Evolutionary conservation across 2,113 vertebrate genomes (phyloP).

Genomic region (Benitochromis conjunctus): DNA sequence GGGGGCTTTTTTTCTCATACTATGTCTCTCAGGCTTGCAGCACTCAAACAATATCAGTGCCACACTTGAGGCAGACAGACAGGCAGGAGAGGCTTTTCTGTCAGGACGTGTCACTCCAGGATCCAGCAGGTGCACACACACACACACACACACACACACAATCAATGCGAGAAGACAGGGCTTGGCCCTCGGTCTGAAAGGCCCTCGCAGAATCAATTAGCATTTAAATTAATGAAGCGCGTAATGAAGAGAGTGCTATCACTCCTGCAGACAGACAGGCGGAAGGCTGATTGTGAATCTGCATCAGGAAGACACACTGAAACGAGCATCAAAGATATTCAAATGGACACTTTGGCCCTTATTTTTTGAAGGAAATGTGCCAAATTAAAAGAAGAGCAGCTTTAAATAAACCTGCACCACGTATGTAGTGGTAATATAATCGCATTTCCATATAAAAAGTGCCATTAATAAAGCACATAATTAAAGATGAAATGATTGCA

Average conservation of each 20-base stretch:
- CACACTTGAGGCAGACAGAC: constrained; percentile 54
- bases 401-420: constrained; percentile 52
- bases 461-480: constrained; percentile 63
- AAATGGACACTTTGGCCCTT: constrained; percentile 49
- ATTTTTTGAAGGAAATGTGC: constrained; percentile 39
- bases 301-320: constrained; percentile 50
- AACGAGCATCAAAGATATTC: constrained; percentile 71
- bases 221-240: constrained; percentile 75
- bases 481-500: constrained; percentile 74
- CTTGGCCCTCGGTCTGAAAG: constrained; percentile 58
- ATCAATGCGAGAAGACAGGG: constrained; percentile 43
- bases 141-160: constrained; percentile 16
- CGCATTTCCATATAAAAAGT: constrained; percentile 67
- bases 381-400: constrained; percentile 52
- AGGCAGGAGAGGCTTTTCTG: constrained; percentile 60
- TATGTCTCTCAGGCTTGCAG: constrained; percentile 15
- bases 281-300: constrained; percentile 39
- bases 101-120: constrained; percentile 43
- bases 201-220: constrained; percentile 73
- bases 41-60: constrained; percentile 55
- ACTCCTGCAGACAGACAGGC: constrained; percentile 57
- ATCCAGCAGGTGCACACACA: constrained; percentile 52
- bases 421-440: constrained; percentile 44
- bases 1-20: not conserved
- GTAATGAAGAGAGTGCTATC: constrained; percentile 72